Base-by-base conservation (phyloP, 2,113 vertebrate species). In the Oreochromis niloticus region DNA sequence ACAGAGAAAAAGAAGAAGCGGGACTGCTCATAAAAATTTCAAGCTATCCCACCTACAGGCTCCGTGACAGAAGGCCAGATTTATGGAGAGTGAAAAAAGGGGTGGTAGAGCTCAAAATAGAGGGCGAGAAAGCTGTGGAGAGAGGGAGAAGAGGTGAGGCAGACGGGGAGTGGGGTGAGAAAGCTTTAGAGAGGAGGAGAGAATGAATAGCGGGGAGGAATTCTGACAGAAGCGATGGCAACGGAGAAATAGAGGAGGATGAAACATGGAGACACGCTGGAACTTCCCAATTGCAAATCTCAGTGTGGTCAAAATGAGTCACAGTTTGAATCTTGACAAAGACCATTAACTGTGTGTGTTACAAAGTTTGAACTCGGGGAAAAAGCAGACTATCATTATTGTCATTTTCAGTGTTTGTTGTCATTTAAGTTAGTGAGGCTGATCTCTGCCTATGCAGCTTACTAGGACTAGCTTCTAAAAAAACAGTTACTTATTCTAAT, bases 1-100 rank as follows among this genome's bases (percentile, higher is more conserved):
- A 89, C 32, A 17, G 54, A 75, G 19, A 71, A 59, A 84, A 73
- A 84, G 75, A 83, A 71, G 88, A 88, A 90, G 87, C 81, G 13
- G 78, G 89, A 85, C 80, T 30, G 17, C 90, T 94, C 87, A 91
- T 92, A 61, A 91, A 93, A 92, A 87, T 50, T 88, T 90, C 5
- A 93, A 86, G 86, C 16, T 7, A 86, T 86, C 75, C 88, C 88
- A 91, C 89, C 87, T 90, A 81, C 90, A 89, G 66, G 57, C 12
- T 88, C 39, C 41, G 46, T 83, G 89, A 88, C 86, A 91, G 71
- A 61, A 41, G 30, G 43, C 48, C 34, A 43, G 52, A 93, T 91
- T 90, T 34, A 92, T 83, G n/a, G 68, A 46, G 79, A 73, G 88
- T 2, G 34, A 57, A 41, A 41, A 84, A 54, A 14, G 19, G 56